Evolutionary conservation across 1,140 invertebrate species (phyloP), one percentile per base, ranked within the genome.

Genomic region (Littorina saxatilis): DNA sequence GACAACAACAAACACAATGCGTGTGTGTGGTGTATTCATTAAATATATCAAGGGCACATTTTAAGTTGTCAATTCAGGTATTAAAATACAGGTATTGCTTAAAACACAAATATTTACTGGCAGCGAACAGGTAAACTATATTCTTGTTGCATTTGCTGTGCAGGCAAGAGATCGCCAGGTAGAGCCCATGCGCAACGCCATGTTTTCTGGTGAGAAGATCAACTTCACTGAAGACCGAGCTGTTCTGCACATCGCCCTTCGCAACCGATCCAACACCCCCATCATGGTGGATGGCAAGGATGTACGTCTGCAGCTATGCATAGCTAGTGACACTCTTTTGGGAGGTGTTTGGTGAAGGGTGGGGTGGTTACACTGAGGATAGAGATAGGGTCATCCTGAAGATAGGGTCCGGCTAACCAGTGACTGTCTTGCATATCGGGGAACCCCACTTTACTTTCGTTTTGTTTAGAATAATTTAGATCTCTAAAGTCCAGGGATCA

Each of bases 181-280:
- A 47, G 96, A 97, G 92, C 93, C 95, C 84, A 96, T 97, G 23
- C 94, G 98, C 87, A 95, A 97, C 93, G 96, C 96, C 43, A 99
- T 99, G 98, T 99, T 99, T 91, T 90, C 91, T 84, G 99, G 98
- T 47, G 94, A 97, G 89, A 98, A 97, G 90, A 99, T 99, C 50
- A 99, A 99, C 93, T 98, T 99, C 88, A 99, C 99, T 1, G 99
- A 99, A 93, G 95, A 97, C 88, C 94, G 98, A 85, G 96, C 99
- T 58, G 99, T 99, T 2, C 93, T 99, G 1, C 99, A 99, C 92
- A 95, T 96, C 61, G 99, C 99, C 27, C 94, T 99, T 37, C 94
- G 99, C 73, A 99, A 99, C 91, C 94, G 96, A 63, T 93, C 94
- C 68, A 96, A 96, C 90, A 95, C 95, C 0, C 93, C 95, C 1